Evolutionary conservation across 1,140 invertebrate species (phyloP), one percentile per base, ranked within the genome.

Genomic region (Hyposmocoma kahamanoa): DNA sequence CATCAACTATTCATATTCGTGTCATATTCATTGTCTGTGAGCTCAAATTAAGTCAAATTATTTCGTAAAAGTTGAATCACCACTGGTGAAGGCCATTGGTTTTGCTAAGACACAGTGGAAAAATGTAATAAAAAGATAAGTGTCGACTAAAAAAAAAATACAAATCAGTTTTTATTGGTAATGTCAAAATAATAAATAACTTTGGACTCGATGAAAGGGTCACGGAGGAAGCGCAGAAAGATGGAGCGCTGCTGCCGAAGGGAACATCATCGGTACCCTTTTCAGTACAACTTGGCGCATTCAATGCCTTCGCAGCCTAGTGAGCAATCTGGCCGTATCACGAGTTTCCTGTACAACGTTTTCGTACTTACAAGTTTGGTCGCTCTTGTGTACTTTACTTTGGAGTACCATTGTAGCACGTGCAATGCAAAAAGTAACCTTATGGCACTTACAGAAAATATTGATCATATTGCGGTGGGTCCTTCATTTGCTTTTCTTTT

Each of bases 391-490:
- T 78, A 71, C 42, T 20, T 76, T 11, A 65, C 71, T 49, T 51
- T 82, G 15, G 73, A 79, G 6, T 59, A 76, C 20, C 73, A 82
- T 38, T 78, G 75, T 32, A 49, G 36, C 2, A 61, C 57, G 10
- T 79, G 75, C 49, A 66, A 42, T 8, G 43, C 47, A 6, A 73
- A 66, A 50, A 69, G 53, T 34, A 59, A 77, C 34, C 13, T 72
- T 1, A 46, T 49, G 13, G 62, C 59, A 32, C 67, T 82, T 10
- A 69, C 62, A 4, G 70, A 46, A 43, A 64, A 49, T 34, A 62
- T 82, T 39, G 52, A 74, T 34, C 62, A 74, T 19, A 71, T 79
- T 24, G 38, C 69, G 52, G 78, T 82, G 67, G 65, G 24, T 28
- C 11, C 24, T 6, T 28, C 24, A 11, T 11, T 11, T 28, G 24